These are phyloP conservation scores for Taenaris catops DNA, from an alignment of 2,888 invertebrate genomes.

Conservation along the genomic window DNA sequence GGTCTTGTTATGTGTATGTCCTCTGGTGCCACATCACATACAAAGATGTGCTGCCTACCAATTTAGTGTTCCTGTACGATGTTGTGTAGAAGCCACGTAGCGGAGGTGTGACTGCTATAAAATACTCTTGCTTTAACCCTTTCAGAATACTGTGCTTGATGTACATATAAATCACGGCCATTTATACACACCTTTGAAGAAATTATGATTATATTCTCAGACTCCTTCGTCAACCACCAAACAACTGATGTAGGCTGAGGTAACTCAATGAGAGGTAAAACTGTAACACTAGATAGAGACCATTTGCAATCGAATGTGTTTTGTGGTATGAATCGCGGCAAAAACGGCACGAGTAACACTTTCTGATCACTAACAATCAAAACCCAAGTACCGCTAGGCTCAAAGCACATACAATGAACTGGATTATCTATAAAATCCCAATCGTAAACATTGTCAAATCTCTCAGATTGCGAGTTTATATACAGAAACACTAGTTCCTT, in stretches of 20 bases:
- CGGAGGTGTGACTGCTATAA: too few species aligned
- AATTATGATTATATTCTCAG: conserved; percentile 84
- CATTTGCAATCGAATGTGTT: conserved; percentile 67
- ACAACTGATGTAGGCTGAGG: conserved; percentile 81
- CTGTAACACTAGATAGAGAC: conserved; percentile 70
- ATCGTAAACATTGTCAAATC: conserved; percentile 58
- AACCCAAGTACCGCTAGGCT: conserved; percentile 90
- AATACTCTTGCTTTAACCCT: too few species aligned
- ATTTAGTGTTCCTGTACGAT: too few species aligned
- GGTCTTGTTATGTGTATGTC: too few species aligned
- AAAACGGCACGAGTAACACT: conserved; percentile 67
- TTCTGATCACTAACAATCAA: conserved; percentile 80
- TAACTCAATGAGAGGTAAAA: conserved; percentile 54
- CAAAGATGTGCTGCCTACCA: too few species aligned
- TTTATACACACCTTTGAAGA: conserved; percentile 79
- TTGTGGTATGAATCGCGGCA: conserved; percentile 65
- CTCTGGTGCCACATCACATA: too few species aligned
- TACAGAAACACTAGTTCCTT: conserved; percentile 62
- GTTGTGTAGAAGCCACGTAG: too few species aligned
- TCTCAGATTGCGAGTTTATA: conserved; percentile 54
- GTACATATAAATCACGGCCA: too few species aligned
- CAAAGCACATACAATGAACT: conserved; percentile 88
- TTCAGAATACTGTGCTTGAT: too few species aligned
- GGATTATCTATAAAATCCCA: conserved; percentile 73
- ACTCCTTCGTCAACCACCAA: conserved; percentile 89